These are phyloP conservation scores for Mellilla xanthometata DNA, from an alignment of 2,888 invertebrate genomes.

Conservation along the genomic window DNA sequence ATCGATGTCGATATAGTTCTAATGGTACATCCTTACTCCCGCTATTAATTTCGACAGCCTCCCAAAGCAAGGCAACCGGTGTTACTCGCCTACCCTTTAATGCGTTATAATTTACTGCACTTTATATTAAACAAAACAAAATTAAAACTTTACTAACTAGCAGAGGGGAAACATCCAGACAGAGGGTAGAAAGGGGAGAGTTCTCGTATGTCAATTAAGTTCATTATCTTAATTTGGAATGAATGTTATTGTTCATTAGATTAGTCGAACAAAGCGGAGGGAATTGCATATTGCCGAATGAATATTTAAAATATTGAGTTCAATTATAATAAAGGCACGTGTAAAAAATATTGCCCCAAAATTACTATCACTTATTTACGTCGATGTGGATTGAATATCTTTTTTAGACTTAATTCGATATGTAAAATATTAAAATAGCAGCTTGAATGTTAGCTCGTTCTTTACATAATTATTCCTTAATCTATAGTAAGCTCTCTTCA, in stretches of 20 bases:
- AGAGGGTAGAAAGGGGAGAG: slow-evolving; percentile 16
- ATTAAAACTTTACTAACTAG: slow-evolving; percentile 71
- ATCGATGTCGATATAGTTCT: slow-evolving; percentile 30
- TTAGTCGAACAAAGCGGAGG: slow-evolving; percentile 1
- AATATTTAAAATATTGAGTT: not conserved
- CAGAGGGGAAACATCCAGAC: slow-evolving; percentile 34
- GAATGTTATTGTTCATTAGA: slow-evolving; percentile 17
- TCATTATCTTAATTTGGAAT: slow-evolving; percentile 19
- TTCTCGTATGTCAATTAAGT: slow-evolving; percentile 28
- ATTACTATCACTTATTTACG: no score
- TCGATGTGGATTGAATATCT: no score
- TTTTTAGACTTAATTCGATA: no score
- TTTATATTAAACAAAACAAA: slow-evolving; percentile 77
- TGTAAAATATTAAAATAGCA: no score
- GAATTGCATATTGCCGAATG: not conserved
- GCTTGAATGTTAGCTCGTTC: no score
- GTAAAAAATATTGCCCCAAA: no score
- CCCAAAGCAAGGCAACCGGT: slow-evolving; percentile 73
- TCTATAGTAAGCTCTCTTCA: no score
- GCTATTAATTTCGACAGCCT: slow-evolving; percentile 75
- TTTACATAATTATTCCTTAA: no score
- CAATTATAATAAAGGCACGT: no score
- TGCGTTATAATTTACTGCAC: slow-evolving; percentile 79
- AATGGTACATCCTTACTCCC: slow-evolving; percentile 47
- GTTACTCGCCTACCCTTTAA: slow-evolving; percentile 79